These are phyloP conservation scores for Drosophila ustulata DNA, from an alignment of 2,888 invertebrate genomes.

Conservation along the genomic window DNA sequence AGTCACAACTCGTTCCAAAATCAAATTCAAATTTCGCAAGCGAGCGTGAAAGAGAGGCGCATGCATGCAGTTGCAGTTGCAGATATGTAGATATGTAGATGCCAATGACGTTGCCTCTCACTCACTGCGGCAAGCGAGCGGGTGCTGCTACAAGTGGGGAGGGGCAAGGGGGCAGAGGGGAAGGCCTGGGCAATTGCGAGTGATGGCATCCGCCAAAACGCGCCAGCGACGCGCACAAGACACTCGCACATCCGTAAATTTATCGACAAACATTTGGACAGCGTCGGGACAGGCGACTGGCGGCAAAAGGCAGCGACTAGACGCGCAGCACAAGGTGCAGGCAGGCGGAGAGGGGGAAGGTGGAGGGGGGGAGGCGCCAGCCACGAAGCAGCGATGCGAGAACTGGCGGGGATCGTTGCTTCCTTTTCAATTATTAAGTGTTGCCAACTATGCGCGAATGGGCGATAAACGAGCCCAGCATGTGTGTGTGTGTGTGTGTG, in stretches of 20 bases:
- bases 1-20: conserved; percentile 52
- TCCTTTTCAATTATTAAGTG: conserved; percentile 84
- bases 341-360: background rate
- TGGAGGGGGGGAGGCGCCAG: conserved; percentile 19
- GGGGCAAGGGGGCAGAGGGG: conserved; percentile 1
- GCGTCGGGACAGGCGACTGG: conserved; percentile 52
- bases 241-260: conserved; percentile 81
- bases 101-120: conserved; percentile 53
- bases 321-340: conserved; percentile 6
- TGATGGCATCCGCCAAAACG: conserved; percentile 82
- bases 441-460: conserved; percentile 75
- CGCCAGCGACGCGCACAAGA: conserved; percentile 73
- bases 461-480: conserved; percentile 70
- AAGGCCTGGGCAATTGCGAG: conserved; percentile 64
- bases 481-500: conserved; percentile 28
- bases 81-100: conserved; percentile 42
- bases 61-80: conserved; percentile 42
- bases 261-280: conserved; percentile 82
- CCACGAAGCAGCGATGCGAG: conserved; percentile 34
- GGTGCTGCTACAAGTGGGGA: background rate
- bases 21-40: conserved; percentile 79
- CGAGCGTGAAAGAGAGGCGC: conserved; percentile 36
- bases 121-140: conserved; percentile 18
- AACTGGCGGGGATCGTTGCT: conserved; percentile 75
- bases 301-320: conserved; percentile 48